Percentiles rank a stretch among this genome's conserved stretches.
Conservation (phyloP, 2,113 vertebrate species). For the Lophotis ruficrista region DNA sequence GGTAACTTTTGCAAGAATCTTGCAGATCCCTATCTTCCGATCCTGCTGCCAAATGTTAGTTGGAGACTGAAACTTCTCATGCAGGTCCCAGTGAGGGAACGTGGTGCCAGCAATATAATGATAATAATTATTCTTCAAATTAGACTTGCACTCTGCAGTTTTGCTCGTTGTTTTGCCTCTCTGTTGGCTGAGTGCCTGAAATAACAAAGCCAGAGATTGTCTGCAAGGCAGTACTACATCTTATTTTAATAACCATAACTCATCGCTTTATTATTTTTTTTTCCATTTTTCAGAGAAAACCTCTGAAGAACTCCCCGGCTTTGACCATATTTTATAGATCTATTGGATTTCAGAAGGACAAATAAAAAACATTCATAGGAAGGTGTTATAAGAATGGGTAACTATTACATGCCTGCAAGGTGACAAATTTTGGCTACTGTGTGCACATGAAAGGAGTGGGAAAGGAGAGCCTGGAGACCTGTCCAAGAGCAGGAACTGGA, state of each 20-base stretch:
- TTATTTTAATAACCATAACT: conserved; percentile 53
- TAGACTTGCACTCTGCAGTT: conserved; percentile 14
- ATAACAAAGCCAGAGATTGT: conserved; percentile 4
- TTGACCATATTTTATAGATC: not conserved
- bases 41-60: not conserved
- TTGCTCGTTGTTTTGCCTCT: conserved; percentile 9
- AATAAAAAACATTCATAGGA: conserved; percentile 9
- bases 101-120: not conserved
- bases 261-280: not conserved
- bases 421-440: conserved; percentile 50
- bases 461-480: not conserved
- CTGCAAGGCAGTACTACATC: conserved; percentile 21
- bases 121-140: conserved; percentile 57
- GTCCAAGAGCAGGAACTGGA: not conserved
- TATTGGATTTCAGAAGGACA: not conserved
- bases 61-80: not conserved
- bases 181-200: conserved; percentile 34
- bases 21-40: not conserved
- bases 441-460: not conserved
- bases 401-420: conserved; percentile 16
- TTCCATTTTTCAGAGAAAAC: not conserved
- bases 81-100: not conserved
- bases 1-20: not conserved
- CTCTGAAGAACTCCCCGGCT: not conserved
- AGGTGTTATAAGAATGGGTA: not conserved